Evolutionary conservation across 2,888 invertebrate species (phyloP), one percentile per base, ranked within the genome.

Genomic region (Protonemura montana): DNA sequence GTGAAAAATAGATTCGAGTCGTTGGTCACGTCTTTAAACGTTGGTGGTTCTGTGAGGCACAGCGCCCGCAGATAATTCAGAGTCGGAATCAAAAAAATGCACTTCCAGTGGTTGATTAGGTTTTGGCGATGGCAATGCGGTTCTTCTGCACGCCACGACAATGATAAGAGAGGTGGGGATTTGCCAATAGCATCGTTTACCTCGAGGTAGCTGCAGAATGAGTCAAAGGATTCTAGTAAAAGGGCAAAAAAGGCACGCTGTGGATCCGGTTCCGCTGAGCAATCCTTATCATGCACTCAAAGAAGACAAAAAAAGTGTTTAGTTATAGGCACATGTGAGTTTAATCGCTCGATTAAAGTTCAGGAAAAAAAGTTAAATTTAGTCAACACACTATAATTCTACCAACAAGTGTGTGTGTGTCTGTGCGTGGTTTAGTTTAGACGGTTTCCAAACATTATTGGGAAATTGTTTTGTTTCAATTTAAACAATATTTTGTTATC

Each of bases 321-420:
- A 59, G 59, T 59, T 21, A n/a, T n/a, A 59, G 21, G 21, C 59
- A 59, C 21, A 59, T 21, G 21, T 1, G 59, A 59, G 16, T 21
- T 21, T 59, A 59, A 59, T 10, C 59, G 59, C 16, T 21, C 59
- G 59, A 59, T 59, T 59, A 59, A 59, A 59, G 59, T 59, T 59
- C 59, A 59, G 59, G 59, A 21, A 59, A 59, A 59, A 59, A 59
- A 59, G 59, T 59, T 59, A 59, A 59, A 59, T 59, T 59, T 59
- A 59, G 59, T 21, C 59, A 10, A 59, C 59, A 59, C 21, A 21
- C 59, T 59, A 59, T 59, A 59, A 59, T 59, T 59, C 2, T 59
- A 59, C 2, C 59, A 59, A 59, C 13, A 59, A 59, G 21, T 21
- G 21, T 59, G 59, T 59, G 13, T 59, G 59, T 59, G 21, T 21